These are phyloP conservation scores for Ptychodera flava DNA, from an alignment of 35 echinoderm and acorn worm genomes.

Conservation along the genomic window DNA sequence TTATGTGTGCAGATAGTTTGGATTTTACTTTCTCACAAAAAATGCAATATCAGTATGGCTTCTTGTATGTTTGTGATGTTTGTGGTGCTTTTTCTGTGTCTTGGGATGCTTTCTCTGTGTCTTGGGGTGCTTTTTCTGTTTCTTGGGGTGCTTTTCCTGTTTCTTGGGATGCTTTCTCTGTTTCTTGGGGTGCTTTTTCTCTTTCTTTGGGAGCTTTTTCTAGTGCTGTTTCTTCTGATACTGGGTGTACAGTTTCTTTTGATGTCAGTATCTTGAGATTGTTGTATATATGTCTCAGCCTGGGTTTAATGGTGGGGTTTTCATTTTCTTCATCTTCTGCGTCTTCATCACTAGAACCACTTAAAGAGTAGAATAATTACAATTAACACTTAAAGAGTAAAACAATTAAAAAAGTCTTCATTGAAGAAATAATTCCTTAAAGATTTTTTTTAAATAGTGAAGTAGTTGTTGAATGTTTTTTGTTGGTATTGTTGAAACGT, in stretches of 20 bases:
- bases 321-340: not conserved
- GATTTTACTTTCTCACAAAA: constrained; percentile 25
- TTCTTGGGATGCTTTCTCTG: not conserved
- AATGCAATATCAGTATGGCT: constrained; percentile 8
- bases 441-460: no score
- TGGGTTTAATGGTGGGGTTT: not conserved
- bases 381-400: no score
- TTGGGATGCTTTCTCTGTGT: not conserved
- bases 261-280: not conserved
- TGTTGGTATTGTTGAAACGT: no score
- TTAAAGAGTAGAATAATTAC: no score
- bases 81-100: not conserved
- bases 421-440: no score
- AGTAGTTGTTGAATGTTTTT: no score
- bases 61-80: constrained; percentile 6
- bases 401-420: no score
- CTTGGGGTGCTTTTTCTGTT: not conserved
- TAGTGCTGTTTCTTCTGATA: not conserved
- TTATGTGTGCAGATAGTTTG: constrained; percentile 29
- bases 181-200: not conserved
- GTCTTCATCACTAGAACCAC: not conserved
- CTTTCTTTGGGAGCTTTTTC: not conserved
- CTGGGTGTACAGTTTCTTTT: not conserved
- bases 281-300: not conserved
- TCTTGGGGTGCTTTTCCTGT: not conserved